Percentiles rank a stretch among this genome's conserved stretches.
Conservation (phyloP, 2,888 invertebrate species). For the Pseudanteris insignis region DNA sequence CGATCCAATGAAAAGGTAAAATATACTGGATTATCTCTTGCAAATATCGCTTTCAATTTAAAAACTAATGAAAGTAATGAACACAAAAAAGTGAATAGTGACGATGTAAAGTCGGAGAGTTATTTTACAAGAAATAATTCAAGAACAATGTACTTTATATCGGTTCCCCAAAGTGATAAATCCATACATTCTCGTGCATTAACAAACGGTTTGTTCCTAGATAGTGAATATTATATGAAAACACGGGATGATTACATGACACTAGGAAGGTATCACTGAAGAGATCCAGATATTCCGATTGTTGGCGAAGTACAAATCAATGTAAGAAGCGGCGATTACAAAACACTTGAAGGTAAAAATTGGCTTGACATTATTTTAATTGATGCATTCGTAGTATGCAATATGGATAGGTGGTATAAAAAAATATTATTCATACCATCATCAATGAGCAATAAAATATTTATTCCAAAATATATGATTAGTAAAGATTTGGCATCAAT, state of each 20-base stretch:
- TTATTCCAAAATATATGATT: neutral
- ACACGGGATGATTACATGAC: neutral
- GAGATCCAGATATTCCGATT: no score
- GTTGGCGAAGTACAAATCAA: no score
- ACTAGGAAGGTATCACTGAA: no score
- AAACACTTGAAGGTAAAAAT: no score
- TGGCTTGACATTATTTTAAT: neutral
- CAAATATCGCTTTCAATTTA: no score
- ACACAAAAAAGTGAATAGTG: no score
- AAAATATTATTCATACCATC: neutral
- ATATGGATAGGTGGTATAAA: neutral
- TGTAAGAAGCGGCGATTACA: no score
- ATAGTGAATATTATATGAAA: slow-evolving; percentile 8
- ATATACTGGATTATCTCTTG: no score
- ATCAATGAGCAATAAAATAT: neutral
- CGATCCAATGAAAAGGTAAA: neutral
- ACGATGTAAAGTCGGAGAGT: no score
- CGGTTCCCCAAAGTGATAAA: slow-evolving; percentile 11
- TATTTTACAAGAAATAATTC: no score
- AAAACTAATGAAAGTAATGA: no score
- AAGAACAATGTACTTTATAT: neutral
- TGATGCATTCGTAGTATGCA: neutral
- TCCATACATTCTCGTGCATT: slow-evolving; percentile 9
- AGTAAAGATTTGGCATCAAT: neutral
- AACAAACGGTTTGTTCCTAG: slow-evolving; percentile 8